These are phyloP conservation scores for Cathartes aura DNA, from an alignment of 2,113 vertebrate species.

Conservation along the genomic window DNA sequence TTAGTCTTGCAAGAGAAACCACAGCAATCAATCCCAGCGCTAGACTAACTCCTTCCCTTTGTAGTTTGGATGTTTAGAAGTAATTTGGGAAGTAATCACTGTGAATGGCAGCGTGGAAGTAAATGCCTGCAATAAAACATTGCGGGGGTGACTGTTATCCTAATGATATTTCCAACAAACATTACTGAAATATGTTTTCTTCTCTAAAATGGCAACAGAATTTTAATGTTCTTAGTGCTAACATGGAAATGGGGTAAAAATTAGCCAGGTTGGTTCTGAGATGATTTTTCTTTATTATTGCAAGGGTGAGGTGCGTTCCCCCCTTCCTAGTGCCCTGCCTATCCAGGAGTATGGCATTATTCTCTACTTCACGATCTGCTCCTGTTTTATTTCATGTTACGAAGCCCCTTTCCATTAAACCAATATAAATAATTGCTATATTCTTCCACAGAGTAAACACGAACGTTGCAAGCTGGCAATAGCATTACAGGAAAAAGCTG, in stretches of 20 bases:
- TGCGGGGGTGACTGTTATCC: conserved; percentile 39
- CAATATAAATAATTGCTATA: conserved; percentile 24
- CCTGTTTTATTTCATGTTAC: background rate
- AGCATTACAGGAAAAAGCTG: background rate
- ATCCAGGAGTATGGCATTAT: background rate
- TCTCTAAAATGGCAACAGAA: conserved; percentile 19
- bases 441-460: background rate
- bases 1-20: conserved; percentile 27
- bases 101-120: conserved; percentile 4
- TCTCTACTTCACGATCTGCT: background rate
- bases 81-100: conserved; percentile 40
- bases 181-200: conserved; percentile 15
- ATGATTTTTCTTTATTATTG: background rate
- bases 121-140: conserved; percentile 51
- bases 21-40: background rate
- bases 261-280: background rate
- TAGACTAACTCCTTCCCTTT: background rate
- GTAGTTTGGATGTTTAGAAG: conserved; percentile 24
- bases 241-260: background rate
- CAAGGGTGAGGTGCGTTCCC: background rate
- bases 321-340: background rate
- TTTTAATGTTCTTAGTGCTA: background rate
- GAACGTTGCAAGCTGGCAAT: background rate
- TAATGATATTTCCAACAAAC: conserved; percentile 38
- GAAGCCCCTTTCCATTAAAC: background rate